These are phyloP conservation scores for Pilophorus perplexus DNA, from an alignment of 2,888 invertebrate species.

Conservation along the genomic window DNA sequence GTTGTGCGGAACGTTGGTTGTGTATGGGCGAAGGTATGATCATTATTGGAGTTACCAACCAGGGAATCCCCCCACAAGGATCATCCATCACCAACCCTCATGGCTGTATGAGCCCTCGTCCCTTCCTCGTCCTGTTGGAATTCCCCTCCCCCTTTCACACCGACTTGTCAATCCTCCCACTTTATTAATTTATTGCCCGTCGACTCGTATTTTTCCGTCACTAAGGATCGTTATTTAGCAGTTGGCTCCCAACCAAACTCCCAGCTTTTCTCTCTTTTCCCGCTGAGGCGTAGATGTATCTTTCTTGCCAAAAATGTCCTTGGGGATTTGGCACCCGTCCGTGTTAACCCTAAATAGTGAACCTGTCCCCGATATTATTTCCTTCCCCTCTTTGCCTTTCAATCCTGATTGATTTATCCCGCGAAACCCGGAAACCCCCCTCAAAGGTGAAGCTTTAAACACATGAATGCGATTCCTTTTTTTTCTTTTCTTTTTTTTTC, in stretches of 20 bases:
- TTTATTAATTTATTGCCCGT: constrained; percentile 25
- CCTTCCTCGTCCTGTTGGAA: not conserved
- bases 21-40: no score
- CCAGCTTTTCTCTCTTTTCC: not conserved
- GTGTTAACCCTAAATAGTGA: constrained; percentile 25
- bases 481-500: no score
- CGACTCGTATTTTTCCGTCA: constrained; percentile 15
- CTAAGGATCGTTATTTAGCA: constrained; percentile 14
- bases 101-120: no score
- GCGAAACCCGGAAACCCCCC: constrained; percentile 2
- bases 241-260: constrained; percentile 19
- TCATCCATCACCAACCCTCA: not conserved
- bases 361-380: constrained; percentile 8
- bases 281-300: constrained; percentile 14
- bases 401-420: constrained; percentile 9
- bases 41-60: no score
- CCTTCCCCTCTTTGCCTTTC: not conserved
- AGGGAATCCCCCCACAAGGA: constrained; percentile 5
- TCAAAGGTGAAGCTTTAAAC: not conserved
- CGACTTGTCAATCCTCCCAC: constrained; percentile 13
- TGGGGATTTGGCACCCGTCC: constrained; percentile 17
- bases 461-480: no score
- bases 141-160: no score
- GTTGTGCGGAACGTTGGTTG: no score
- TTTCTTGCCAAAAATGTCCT: constrained; percentile 26